These are phyloP conservation scores for Etheostoma spectabile DNA, from an alignment of 2,113 vertebrate species.

Conservation along the genomic window DNA sequence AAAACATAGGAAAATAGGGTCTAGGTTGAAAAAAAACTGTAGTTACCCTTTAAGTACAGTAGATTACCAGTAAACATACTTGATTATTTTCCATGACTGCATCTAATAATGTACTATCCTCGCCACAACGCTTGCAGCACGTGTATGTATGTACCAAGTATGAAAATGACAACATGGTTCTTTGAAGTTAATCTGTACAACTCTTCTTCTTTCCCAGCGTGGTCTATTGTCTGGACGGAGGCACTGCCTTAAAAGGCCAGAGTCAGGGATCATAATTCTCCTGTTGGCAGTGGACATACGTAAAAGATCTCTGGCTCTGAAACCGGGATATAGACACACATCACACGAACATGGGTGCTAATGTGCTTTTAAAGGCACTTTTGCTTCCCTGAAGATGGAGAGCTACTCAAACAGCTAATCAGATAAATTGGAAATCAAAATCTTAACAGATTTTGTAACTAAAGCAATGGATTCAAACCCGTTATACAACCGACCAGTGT, in stretches of 20 bases:
- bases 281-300: neutral
- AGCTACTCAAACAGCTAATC: neutral
- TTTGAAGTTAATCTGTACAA: neutral
- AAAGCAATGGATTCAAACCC: neutral
- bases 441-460: neutral
- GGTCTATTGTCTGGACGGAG: no score
- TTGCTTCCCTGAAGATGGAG: neutral
- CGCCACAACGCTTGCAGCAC: no score
- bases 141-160: no score
- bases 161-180: no score
- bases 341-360: neutral
- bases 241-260: neutral
- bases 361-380: neutral
- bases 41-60: no score
- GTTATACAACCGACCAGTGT: neutral
- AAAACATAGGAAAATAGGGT: no score
- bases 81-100: no score
- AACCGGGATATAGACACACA: neutral
- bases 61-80: no score
- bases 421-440: neutral
- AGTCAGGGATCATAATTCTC: neutral
- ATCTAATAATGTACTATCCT: no score
- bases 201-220: neutral
- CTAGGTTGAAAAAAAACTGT: no score
- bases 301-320: no score